These are phyloP conservation scores for Ovibos moschatus DNA, from an alignment of 2,113 vertebrate genomes.

Conservation along the genomic window DNA sequence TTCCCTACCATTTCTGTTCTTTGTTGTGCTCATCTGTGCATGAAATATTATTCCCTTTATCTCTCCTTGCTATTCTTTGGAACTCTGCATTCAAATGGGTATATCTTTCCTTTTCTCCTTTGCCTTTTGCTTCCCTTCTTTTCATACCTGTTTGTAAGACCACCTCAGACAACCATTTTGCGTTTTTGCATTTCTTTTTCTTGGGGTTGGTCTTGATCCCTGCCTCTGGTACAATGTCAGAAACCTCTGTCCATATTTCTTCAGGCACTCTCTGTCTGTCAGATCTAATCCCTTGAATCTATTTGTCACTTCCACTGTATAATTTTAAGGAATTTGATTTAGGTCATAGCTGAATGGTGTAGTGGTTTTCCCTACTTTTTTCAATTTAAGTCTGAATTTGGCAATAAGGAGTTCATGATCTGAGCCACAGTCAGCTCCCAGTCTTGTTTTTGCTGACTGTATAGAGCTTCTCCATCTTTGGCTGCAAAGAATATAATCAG, in stretches of 20 bases:
- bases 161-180: background rate
- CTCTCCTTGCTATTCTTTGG: background rate
- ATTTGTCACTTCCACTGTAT: background rate
- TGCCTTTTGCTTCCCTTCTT: background rate
- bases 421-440: background rate
- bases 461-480: background rate
- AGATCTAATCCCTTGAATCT: background rate
- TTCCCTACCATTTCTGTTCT: background rate
- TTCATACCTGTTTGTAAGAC: background rate
- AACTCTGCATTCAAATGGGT: background rate
- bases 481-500: background rate
- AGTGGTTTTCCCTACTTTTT: background rate
- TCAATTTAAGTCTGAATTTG: background rate
- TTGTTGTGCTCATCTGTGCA: background rate
- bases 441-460: background rate
- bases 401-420: background rate
- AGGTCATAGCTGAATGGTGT: background rate
- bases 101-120: background rate
- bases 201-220: background rate
- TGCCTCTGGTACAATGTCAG: background rate
- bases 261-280: background rate
- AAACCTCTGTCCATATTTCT: background rate
- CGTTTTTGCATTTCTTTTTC: background rate
- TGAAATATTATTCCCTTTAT: background rate
- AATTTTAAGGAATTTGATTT: background rate